Percentiles rank a stretch among this genome's conserved stretches.
Conservation (phyloP, 2,113 vertebrate species). For the Oriolus oriolus region DNA sequence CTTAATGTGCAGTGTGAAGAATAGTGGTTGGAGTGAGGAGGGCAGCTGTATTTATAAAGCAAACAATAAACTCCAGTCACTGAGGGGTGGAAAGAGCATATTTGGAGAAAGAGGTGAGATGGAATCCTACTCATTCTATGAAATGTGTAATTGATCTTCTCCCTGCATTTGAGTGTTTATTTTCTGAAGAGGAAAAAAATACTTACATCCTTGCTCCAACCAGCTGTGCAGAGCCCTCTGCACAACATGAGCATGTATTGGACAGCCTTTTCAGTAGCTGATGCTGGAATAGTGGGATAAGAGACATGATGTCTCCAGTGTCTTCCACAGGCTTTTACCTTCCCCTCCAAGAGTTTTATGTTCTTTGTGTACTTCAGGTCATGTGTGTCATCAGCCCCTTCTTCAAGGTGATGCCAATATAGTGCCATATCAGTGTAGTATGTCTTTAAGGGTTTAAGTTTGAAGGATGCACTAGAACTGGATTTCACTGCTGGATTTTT, state of each 20-base stretch:
- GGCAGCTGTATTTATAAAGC: not conserved
- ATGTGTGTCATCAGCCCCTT: rapidly evolving
- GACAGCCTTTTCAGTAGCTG: not conserved
- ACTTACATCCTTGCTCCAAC: not conserved
- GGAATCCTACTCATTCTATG: not conserved
- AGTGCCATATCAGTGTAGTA: rapidly evolving
- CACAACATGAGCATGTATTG: not conserved
- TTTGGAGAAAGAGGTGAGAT: not conserved
- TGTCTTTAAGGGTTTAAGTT: not conserved
- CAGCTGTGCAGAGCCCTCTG: not conserved
- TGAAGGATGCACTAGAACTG: not conserved
- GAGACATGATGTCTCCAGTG: not conserved
- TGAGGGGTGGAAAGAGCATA: not conserved
- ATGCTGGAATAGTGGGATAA: not conserved
- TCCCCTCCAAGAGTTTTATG: not conserved
- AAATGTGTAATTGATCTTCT: not conserved
- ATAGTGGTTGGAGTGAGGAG: not conserved
- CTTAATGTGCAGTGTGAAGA: not conserved
- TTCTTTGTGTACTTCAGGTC: not conserved
- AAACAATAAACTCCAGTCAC: not conserved
- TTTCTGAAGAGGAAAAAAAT: not conserved
- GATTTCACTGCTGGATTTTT: not conserved
- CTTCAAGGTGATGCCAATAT: not conserved
- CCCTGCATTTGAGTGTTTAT: not conserved
- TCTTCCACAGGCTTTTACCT: not conserved